Evolutionary conservation across 2,797 vertebrate species (phyloP).

Genomic region (Eulemur mongoz): DNA sequence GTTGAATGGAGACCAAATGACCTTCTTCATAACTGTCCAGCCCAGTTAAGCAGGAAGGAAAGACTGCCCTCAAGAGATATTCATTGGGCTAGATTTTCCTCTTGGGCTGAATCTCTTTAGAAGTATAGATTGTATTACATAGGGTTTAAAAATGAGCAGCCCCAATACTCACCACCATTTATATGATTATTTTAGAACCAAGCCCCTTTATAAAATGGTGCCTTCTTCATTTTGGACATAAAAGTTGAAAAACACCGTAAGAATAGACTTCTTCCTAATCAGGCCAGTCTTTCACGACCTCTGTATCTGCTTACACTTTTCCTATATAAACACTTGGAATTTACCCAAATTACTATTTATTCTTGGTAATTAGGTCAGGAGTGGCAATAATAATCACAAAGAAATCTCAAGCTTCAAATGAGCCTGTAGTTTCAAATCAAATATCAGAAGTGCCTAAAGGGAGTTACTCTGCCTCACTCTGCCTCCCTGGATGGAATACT

Average conservation of each 20-base stretch:
- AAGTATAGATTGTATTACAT: conserved; percentile 21
- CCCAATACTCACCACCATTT: neutral
- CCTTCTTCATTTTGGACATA: conserved; percentile 38
- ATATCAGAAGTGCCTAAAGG: conserved; percentile 46
- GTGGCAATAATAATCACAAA: conserved; percentile 65
- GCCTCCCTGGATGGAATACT: conserved; percentile 25
- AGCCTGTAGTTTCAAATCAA: conserved; percentile 51
- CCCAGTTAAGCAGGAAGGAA: conserved; percentile 24
- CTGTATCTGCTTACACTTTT: conserved; percentile 57
- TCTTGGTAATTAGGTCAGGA: conserved; percentile 57
- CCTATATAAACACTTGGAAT: conserved; percentile 65
- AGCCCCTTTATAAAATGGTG: conserved; percentile 45
- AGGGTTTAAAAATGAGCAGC: conserved; percentile 35
- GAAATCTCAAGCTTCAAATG: conserved; percentile 57
- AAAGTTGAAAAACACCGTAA: conserved; percentile 57
- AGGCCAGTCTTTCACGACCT: conserved; percentile 59
- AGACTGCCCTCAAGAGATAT: neutral
- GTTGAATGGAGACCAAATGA: conserved; percentile 19
- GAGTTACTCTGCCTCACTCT: conserved; percentile 33
- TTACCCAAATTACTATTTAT: conserved; percentile 69
- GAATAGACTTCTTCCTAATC: conserved; percentile 45
- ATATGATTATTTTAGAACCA: conserved; percentile 50
- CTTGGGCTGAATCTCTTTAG: conserved; percentile 25
- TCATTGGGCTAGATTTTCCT: neutral
- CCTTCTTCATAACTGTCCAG: neutral